These are phyloP conservation scores for Chelonia mydas DNA, from an alignment of 2,797 vertebrate species.

Conservation along the genomic window DNA sequence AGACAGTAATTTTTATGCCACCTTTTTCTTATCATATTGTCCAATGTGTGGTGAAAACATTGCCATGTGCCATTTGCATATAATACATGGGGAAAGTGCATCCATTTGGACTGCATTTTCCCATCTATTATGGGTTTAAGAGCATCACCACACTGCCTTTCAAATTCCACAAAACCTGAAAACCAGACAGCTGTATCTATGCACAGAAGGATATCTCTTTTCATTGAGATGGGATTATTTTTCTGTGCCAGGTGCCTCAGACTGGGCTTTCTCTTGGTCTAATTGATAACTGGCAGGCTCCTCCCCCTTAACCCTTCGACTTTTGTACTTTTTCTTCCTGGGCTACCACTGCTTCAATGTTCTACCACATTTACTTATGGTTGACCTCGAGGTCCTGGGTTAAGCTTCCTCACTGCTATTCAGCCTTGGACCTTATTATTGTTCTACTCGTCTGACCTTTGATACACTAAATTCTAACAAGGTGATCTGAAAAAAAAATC, in stretches of 20 bases:
- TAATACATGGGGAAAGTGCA: background rate
- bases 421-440: constrained; percentile 78
- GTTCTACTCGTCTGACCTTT: constrained; percentile 77
- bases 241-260: constrained; percentile 18
- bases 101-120: constrained; percentile 29
- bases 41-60: constrained; percentile 6
- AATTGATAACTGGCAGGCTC: constrained; percentile 72
- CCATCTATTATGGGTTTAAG: constrained; percentile 48
- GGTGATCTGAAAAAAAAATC: constrained; percentile 78
- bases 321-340: constrained; percentile 71
- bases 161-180: constrained; percentile 10
- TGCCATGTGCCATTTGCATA: constrained; percentile 19
- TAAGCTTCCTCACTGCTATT: constrained; percentile 81
- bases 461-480: constrained; percentile 78
- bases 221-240: constrained; percentile 29
- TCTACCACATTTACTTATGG: constrained; percentile 77
- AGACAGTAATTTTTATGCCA: background rate
- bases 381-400: constrained; percentile 79
- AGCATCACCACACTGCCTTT: constrained; percentile 32
- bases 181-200: background rate
- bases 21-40: constrained; percentile 17
- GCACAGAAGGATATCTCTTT: constrained; percentile 40
- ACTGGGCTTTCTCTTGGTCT: constrained; percentile 50
- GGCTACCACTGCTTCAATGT: constrained; percentile 67
- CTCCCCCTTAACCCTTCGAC: constrained; percentile 76